These are phyloP conservation scores for Ormyrus rosae DNA, from an alignment of 2,888 invertebrate species.

Conservation along the genomic window DNA sequence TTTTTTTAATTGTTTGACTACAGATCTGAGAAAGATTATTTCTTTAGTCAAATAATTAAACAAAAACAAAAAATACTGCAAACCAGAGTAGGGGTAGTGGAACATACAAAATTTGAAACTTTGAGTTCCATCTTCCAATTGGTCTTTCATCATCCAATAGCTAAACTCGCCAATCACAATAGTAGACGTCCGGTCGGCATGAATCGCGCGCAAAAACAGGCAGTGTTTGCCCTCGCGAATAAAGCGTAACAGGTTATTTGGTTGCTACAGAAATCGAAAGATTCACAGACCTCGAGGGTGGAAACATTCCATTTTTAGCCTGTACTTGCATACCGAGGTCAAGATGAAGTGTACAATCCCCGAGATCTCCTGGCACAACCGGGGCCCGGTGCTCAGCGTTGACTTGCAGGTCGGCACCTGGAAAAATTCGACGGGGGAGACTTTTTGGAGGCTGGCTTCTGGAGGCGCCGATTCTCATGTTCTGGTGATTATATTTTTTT, in stretches of 20 bases:
- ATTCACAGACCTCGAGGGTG: no score
- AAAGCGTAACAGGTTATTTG: constrained; percentile 14
- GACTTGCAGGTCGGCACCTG: constrained; percentile 85
- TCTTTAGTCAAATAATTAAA: no score
- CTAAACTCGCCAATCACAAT: no score
- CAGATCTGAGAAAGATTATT: no score
- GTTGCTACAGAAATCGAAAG: no score
- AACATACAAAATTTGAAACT: no score
- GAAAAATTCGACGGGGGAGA: constrained; percentile 68
- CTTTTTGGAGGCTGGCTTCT: constrained; percentile 88
- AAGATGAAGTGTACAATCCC: constrained; percentile 96
- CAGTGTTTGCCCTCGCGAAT: neutral
- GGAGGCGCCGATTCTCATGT: constrained; percentile 95
- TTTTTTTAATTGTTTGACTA: no score
- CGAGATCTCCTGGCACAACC: constrained; percentile 98
- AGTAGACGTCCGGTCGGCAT: neutral
- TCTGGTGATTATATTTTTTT: constrained; percentile 79
- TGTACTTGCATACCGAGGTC: neutral
- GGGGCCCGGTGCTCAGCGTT: constrained; percentile 94
- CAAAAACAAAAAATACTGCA: no score
- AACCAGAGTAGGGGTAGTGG: no score
- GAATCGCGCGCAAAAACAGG: constrained; percentile 37
- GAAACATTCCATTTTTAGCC: no score
- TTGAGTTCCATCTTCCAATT: no score
- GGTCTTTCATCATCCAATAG: no score